Base-by-base conservation (phyloP, 2,888 invertebrate species). In the Megastigmus dorsalis region DNA sequence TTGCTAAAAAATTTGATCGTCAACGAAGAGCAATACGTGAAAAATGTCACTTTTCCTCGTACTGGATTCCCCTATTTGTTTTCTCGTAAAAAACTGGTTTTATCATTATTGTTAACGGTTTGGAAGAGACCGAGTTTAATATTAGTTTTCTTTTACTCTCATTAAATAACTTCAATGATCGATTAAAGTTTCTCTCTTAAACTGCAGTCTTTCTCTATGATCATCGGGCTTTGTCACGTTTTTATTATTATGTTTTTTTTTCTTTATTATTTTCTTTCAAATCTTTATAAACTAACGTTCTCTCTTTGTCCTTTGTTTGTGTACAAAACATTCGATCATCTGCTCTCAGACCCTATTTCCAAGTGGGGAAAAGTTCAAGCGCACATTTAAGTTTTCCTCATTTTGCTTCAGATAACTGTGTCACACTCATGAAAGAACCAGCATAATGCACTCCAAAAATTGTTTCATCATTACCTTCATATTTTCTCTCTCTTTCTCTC, bases 181-280 rank as follows among this genome's bases (percentile, higher is more conserved):
- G 83, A 84, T 84, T 83, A 85, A 84, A 85, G 83, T 84, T 62
- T 72, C 72, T 83, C 83, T 82, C 84, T 86, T 84, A 85, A 84
- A 84, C 86, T 86, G 85, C 84, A 85, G 84, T 83, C 84, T 84
- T 82, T 83, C 81, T 85, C 82, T 82, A 84, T 82, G 52, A 76
- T 69, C 72, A 73, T 73, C 80, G 77, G 80, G 77, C 76, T 78
- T 75, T 75, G 74, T 78, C 55, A 45, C 33, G 54, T 76, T 55
- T 55, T 55, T n/a, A n/a, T 67, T 66, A 43, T 71, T 66, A 69
- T 48, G 20, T 72, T 26, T 62, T 50, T 30, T 59, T 38, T 33
- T 52, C 59, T 23, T 76, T 72, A 65, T 55, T 54, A 45, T 75
- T 74, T 71, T 57, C n/a, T n/a, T n/a, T 68, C 55, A 48, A 62